Conservation (phyloP, 2,113 vertebrate species). For the Macaca fascicularis region T2T-MFA8v1.1 NC_088391.1:97683501-97684000, state of each 20-base stretch:
- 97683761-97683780: neutral
- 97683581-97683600: neutral
- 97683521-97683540: no score
- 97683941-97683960: neutral
- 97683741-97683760: neutral
- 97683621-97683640: neutral
- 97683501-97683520: no score
- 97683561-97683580: fast-evolving
- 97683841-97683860: neutral
- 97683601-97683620: neutral
- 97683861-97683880: neutral
- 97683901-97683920: neutral
- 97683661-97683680: neutral
- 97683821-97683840: neutral
- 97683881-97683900: neutral
- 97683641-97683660: neutral
- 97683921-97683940: neutral
- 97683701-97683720: neutral
- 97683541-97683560: no score
- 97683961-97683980: neutral
- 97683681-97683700: neutral
- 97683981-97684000: neutral
- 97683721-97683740: neutral
- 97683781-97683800: neutral
- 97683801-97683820: neutral